Evolutionary conservation across 2,888 invertebrate species (phyloP), one percentile per base, ranked within the genome.

Genomic region (Tachina fera): DNA sequence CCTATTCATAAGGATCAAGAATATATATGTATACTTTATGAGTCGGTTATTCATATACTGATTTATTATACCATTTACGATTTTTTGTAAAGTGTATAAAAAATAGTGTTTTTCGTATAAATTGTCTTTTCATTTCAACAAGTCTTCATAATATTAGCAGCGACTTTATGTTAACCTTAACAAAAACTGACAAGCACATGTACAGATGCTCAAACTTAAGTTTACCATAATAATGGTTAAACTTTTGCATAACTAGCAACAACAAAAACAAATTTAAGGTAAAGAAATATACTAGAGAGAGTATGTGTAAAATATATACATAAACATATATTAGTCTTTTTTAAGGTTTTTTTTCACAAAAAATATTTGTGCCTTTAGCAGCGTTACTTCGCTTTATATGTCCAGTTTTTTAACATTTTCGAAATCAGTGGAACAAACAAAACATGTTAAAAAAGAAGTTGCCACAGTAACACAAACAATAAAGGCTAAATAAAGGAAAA

Each of bases 361-460:
- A 19, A 56, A 31, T 43, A 19, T 70, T 13, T 56, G 16, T 56
- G 16, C 49, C 19, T 70, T 65, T 58, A 14, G 63, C 79, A 22
- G 78, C 70, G 70, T 79, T 70, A 82, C 78, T 82, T 74, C 71
- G 65, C 43, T 82, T 65, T 65, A 74, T 81, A 70, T 75, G 77
- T 79, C 60, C 47, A 58, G 74, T 78, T 61, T 81, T 84, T 84
- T 68, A 63, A 60, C 61, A 14, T 85, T 82, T 13, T 41, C 5
- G 65, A 72, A 80, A 80, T 58, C 65, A 22, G 39, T 53, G 43
- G 16, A 47, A 65, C 61, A 72, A 41, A 67, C 19, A 43, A 41
- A 22, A 78, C 6, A 31, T 6, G 9, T 1, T 19, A 51, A 63
- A 31, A 31, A 61, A 56, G n/a, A n/a, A 56, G 51, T 58, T 39